Base-by-base conservation (phyloP, 2,113 vertebrate genomes). In the Chrysemys picta region DNA sequence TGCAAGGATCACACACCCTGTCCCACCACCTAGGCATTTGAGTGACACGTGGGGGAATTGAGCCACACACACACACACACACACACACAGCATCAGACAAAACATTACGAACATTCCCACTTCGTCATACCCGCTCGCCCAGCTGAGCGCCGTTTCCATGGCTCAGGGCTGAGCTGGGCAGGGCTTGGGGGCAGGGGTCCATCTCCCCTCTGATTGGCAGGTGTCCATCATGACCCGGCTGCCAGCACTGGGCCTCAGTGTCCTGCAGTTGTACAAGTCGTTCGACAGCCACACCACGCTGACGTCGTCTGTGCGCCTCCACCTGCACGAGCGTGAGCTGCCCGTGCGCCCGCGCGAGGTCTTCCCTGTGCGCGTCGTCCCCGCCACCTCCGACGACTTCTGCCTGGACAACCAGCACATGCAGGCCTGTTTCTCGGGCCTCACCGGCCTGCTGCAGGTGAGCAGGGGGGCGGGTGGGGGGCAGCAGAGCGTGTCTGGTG, bases 381-480 rank as follows among this genome's bases (percentile, higher is more conserved):
- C 98, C 0, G 95, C 98, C 0, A 97, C 98, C 35, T 3, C 98
- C 0, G 97, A 98, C 1, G 98, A 99, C 88, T 99, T 99, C 80
- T 98, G 99, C 97, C 97, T 99, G 95, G 99, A 98, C 97, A 99
- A 98, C 88, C 99, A 98, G 97, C 98, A 98, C 75, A 97, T 99
- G 96, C 99, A 98, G 27, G 98, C 99, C 92, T 99, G 99, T 97
- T 99, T 99, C 97, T 99, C 99, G 0, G 99, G 99, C 85, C 98
- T 57, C 88, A 99, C 99, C 0, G 99, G 99, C 29, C 98, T 99
- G 75, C 97, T 99, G 96, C 99, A 99, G 99, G 99, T 98, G 90
- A 97, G 87, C 1, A 4, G 2, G 0, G 84, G 56, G 8, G 17
- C 52, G 54, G 47, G 2, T 0, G 25, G 24, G 59, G 17, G 2